Conservation (phyloP, 1,140 invertebrate species). For the Aphaenogaster floridana region DNA sequence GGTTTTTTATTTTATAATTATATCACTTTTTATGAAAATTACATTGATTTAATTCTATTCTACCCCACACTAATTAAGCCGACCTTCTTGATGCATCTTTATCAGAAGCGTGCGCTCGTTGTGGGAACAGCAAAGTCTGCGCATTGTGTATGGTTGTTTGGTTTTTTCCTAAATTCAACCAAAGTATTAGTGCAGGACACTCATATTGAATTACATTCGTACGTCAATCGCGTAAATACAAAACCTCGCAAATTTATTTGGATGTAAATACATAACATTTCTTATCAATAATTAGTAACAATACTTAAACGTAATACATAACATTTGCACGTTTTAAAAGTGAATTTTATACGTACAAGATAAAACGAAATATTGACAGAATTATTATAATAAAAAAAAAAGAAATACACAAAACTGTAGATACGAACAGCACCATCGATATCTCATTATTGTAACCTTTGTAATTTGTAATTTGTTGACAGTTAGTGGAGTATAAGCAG, state of each 20-base stretch:
- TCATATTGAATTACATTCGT: slow-evolving; percentile 14
- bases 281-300: slow-evolving; percentile 1
- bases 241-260: not conserved
- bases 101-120: slow-evolving; percentile 86
- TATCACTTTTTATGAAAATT: not conserved
- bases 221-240: not conserved
- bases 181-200: slow-evolving; percentile 77
- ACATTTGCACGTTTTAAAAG: not conserved
- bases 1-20: slow-evolving; percentile 20
- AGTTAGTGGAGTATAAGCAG: slow-evolving; percentile 98
- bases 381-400: slow-evolving; percentile 6
- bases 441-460: not conserved
- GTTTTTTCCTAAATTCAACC: slow-evolving; percentile 57
- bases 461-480: slow-evolving; percentile 27
- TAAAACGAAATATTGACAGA: not conserved
- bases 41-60: slow-evolving; percentile 1
- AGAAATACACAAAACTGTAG: not conserved
- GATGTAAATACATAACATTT: not conserved
- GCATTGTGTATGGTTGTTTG: slow-evolving; percentile 74
- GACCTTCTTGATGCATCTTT: slow-evolving; percentile 82
- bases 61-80: slow-evolving; percentile 86
- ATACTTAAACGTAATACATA: not conserved
- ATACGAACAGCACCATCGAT: not conserved
- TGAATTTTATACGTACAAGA: not conserved
- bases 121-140: slow-evolving; percentile 84